These are phyloP conservation scores for Volucella inanis DNA, from an alignment of 2,888 invertebrate genomes.

Conservation along the genomic window DNA sequence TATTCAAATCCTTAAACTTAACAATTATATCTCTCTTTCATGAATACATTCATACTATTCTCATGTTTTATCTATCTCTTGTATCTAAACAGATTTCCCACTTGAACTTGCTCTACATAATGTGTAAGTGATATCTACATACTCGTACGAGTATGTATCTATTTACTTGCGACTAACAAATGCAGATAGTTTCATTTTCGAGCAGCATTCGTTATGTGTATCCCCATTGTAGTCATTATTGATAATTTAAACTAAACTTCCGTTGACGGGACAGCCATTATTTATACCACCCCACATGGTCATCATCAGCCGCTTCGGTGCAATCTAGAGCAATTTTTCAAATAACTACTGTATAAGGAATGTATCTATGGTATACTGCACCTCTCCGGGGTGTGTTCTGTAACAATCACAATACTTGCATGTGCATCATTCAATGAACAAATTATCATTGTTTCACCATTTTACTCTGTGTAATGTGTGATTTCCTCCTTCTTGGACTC, in stretches of 20 bases:
- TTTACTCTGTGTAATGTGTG: not conserved
- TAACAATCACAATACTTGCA: constrained; percentile 6
- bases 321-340: constrained; percentile 6
- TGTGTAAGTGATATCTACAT: too few relatives aligned
- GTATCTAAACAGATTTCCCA: too few relatives aligned
- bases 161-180: not conserved
- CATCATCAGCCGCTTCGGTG: not conserved
- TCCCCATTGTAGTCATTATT: constrained; percentile 12
- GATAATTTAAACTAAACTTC: constrained; percentile 34
- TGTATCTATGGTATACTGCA: constrained; percentile 8
- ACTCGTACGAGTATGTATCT: too few relatives aligned
- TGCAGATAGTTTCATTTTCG: constrained; percentile 3
- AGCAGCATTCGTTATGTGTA: not conserved
- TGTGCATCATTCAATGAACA: not conserved
- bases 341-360: too few relatives aligned
- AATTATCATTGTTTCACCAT: constrained; percentile 6
- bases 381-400: not conserved
- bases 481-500: constrained; percentile 8
- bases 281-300: constrained; percentile 2
- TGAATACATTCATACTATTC: too few relatives aligned
- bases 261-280: not conserved
- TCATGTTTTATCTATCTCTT: too few relatives aligned
- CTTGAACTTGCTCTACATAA: too few relatives aligned
- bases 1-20: too few relatives aligned
- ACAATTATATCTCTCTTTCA: too few relatives aligned